These are phyloP conservation scores for Cyprinus carpio DNA, from an alignment of 2,113 vertebrate genomes.

Conservation along the genomic window DNA sequence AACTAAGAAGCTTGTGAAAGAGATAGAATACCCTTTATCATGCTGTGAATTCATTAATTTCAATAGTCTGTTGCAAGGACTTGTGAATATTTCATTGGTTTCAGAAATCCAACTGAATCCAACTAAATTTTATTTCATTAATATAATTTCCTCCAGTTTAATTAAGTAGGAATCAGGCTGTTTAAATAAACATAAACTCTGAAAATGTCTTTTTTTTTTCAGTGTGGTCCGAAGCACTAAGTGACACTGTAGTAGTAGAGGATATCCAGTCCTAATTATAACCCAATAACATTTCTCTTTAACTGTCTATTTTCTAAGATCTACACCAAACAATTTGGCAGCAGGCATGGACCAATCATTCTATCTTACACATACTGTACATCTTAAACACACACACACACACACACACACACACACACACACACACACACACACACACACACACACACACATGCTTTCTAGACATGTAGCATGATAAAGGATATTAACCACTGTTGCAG, in stretches of 20 bases:
- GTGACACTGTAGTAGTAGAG: neutral
- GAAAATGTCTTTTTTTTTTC: neutral
- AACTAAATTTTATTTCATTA: too few relatives aligned
- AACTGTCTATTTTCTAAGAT: conserved; percentile 17
- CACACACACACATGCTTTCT: conserved; percentile 12
- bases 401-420: conserved; percentile 36
- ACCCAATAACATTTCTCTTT: neutral
- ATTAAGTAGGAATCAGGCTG: neutral
- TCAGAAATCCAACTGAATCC: too few relatives aligned
- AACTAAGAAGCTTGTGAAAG: neutral
- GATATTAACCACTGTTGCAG: conserved; percentile 38
- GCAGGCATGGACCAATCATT: neutral
- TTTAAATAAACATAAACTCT: neutral
- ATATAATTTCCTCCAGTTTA: neutral
- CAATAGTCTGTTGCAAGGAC: too few relatives aligned
- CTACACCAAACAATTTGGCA: conserved; percentile 24
- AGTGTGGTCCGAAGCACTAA: neutral
- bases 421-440: conserved; percentile 34
- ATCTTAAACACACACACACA: conserved; percentile 31
- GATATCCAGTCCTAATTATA: neutral
- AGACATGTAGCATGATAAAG: conserved; percentile 27
- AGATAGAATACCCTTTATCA: neutral
- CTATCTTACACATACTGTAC: conserved; percentile 17
- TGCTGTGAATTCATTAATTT: neutral
- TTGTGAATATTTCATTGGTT: too few relatives aligned